These are phyloP conservation scores for Echinometra lucunter DNA, from an alignment of 53 echinoderm and acorn worm species.

Conservation along the genomic window DNA sequence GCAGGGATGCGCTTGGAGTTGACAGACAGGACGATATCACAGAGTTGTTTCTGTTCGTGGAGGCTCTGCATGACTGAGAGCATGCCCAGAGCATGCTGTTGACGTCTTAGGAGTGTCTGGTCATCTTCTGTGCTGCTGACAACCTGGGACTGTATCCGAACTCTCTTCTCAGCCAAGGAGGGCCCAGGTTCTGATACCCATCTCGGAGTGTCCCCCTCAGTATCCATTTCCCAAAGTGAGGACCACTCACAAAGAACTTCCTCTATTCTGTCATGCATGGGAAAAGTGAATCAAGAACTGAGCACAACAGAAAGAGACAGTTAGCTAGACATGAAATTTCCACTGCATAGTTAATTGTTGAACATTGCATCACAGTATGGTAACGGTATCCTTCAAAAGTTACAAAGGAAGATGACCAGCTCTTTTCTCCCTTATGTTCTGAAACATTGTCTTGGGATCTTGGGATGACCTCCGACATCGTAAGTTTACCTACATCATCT, in stretches of 20 bases:
- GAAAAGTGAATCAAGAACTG: neutral
- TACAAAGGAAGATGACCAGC: too few species aligned
- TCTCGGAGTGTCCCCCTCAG: conserved; percentile 37
- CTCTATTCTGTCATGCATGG: neutral
- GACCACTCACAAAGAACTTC: neutral
- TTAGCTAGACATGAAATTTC: neutral
- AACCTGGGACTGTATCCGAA: conserved; percentile 81
- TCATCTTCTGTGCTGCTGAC: conserved; percentile 93
- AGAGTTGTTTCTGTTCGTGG: conserved; percentile 76
- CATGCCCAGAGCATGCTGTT: conserved; percentile 86
- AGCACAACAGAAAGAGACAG: neutral
- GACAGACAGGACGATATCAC: conserved; percentile 89
- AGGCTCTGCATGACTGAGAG: conserved; percentile 82
- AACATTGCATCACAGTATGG: too few species aligned
- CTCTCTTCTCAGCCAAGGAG: conserved; percentile 46
- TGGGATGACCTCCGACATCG: too few species aligned
- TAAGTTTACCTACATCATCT: too few species aligned
- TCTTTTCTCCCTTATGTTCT: too few species aligned
- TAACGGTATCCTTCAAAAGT: too few species aligned
- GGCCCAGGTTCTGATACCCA: neutral
- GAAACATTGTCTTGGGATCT: too few species aligned
- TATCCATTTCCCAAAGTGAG: neutral
- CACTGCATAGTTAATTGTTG: neutral
- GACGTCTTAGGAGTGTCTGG: conserved; percentile 78
- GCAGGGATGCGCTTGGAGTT: conserved; percentile 82